Evolutionary conservation across 2,888 invertebrate species (phyloP), one percentile per base, ranked within the genome.

Genomic region (Actias luna): DNA sequence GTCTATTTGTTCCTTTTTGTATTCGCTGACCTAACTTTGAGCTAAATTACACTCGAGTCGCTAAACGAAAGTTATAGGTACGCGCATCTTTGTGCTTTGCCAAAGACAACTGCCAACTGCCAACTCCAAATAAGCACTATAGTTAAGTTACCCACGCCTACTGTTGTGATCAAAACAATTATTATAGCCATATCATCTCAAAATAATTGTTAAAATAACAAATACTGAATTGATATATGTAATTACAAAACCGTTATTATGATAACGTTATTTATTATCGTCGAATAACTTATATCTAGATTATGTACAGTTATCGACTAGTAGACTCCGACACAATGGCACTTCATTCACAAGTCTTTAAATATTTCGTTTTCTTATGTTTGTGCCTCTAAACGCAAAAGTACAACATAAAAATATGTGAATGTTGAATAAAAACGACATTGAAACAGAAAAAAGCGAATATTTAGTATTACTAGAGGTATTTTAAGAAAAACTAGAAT

Each of bases 261-360:
- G 27, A n/a, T 31, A 58, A 42, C 33, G 52, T 36, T 39, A 42
- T 42, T 39, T 55, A 55, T 39, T 14, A 42, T 16, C 29, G 57
- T 18, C 31, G 18, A 22, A 33, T 27, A 46, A 46, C 18, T 42
- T 42, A 42, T 18, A 46, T 12, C 46, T 46, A 31, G 5, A 27
- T 57, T 31, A 31, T 31, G 27, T 68, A 70, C 74, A 74, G n/a
- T 71, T 75, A 76, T 27, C 68, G 77, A 81, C 80, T 81, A 82
- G 79, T 67, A 69, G 64, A 75, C 72, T 77, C 74, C 74, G 64
- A 66, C 22, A 25, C 66, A 75, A 80, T 82, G 82, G 82, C 82
- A 82, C 80, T 76, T 74, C 65, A 77, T 75, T 75, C 72, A 76
- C 74, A 70, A 72, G n/a, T 58, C 58, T 57, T 57, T 61, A 57